Evolutionary conservation across 2,797 vertebrate genomes (phyloP).

Genomic region (Lates japonicus): DNA sequence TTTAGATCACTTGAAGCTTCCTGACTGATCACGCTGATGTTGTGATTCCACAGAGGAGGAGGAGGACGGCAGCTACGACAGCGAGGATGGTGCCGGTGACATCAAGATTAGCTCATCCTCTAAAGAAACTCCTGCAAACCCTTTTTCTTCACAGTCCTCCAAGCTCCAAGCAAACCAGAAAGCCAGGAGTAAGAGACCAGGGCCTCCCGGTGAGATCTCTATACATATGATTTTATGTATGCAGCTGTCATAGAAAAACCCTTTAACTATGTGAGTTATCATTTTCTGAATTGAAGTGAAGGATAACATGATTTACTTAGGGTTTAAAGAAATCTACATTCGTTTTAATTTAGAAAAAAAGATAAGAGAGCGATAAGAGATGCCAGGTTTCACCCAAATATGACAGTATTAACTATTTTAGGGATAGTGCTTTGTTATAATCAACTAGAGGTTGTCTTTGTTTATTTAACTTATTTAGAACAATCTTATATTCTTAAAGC

Average conservation of each 20-base stretch:
- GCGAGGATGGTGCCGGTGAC: slow-evolving; percentile 86
- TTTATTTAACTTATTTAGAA: not conserved
- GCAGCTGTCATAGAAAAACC: not conserved
- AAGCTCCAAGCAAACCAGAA: slow-evolving; percentile 92
- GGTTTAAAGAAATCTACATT: not conserved
- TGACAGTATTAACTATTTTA: not conserved
- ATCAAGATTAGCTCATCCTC: slow-evolving; percentile 78
- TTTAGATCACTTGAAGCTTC: slow-evolving; percentile 48
- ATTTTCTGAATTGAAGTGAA: not conserved
- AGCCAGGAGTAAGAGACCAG: slow-evolving; percentile 91
- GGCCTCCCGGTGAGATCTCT: slow-evolving; percentile 84
- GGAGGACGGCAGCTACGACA: slow-evolving; percentile 89
- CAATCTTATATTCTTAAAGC: not conserved
- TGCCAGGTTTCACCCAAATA: not conserved
- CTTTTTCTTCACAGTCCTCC: slow-evolving; percentile 88
- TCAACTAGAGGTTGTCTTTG: not conserved
- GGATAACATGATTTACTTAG: not conserved
- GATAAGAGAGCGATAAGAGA: no score
- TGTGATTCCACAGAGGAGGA: slow-evolving; percentile 82
- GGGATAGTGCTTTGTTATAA: no score
- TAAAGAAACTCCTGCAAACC: slow-evolving; percentile 81
- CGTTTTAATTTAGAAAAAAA: not conserved
- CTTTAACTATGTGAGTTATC: not conserved
- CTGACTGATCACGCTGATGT: slow-evolving; percentile 68
- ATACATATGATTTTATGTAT: slow-evolving; percentile 1